Evolutionary conservation across 2,888 invertebrate species (phyloP).

Genomic region (Phragmatobia fuliginosa): DNA sequence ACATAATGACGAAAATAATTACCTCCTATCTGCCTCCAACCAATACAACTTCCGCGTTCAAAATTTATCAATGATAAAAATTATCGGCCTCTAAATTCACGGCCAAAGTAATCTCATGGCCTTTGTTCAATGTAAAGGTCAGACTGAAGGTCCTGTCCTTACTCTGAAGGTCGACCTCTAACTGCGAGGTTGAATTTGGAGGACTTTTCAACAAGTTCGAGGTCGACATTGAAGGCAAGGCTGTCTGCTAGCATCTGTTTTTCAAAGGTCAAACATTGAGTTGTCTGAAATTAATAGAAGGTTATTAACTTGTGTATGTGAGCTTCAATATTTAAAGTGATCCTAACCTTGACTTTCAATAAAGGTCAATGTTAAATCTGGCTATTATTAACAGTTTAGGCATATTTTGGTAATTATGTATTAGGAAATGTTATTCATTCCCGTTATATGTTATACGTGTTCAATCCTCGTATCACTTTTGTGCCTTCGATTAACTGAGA

Average conservation of each 20-base stretch:
- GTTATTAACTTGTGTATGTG: neutral
- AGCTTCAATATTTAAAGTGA: neutral
- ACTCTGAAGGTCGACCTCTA: conserved; percentile 9
- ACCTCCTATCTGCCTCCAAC: neutral
- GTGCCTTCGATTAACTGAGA: no score
- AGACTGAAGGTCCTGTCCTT: conserved; percentile 10
- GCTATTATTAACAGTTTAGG: neutral
- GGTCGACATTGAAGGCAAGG: conserved; percentile 12
- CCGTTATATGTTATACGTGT: no score
- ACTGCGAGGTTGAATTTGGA: conserved; percentile 17
- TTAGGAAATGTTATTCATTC: no score
- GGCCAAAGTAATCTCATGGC: conserved; percentile 8
- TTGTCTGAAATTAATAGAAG: neutral
- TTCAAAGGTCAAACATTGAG: conserved; percentile 1
- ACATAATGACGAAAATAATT: neutral
- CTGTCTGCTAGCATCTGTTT: neutral
- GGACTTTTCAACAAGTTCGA: conserved; percentile 10
- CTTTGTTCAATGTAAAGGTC: conserved; percentile 18
- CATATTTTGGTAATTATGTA: no score
- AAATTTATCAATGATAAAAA: conserved; percentile 13
- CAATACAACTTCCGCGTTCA: conserved; percentile 13
- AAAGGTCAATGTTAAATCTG: conserved; percentile 4
- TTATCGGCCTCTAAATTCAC: conserved; percentile 7
- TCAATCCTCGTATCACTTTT: no score
- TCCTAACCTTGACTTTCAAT: neutral